Conservation (phyloP, 2,113 vertebrate genomes). For the Bubalus kerabau region DNA sequence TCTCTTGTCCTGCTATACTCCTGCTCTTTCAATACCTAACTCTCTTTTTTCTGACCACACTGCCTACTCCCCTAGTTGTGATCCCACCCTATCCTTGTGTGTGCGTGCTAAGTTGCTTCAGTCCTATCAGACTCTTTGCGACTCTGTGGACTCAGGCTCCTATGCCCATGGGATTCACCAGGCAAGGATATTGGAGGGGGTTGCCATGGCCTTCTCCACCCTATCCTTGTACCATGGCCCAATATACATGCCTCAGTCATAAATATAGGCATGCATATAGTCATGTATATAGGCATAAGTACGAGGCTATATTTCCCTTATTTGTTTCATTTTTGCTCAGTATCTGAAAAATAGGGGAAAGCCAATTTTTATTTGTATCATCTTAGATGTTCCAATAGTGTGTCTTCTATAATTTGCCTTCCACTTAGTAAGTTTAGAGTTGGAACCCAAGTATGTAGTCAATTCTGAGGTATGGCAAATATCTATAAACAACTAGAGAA, state of each 20-base stretch:
- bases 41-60: background rate
- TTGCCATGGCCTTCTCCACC: background rate
- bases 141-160: background rate
- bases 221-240: background rate
- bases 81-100: background rate
- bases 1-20: background rate
- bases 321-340: background rate
- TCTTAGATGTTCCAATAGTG: background rate
- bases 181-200: background rate
- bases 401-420: background rate
- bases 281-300: background rate
- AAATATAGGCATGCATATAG: background rate
- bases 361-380: background rate
- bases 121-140: background rate
- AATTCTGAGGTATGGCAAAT: background rate
- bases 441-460: background rate
- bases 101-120: fast-evolving
- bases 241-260: background rate
- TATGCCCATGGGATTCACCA: background rate
- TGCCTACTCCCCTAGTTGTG: background rate
- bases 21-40: background rate
- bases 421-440: background rate
- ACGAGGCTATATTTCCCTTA: background rate
- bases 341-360: background rate
- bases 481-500: background rate